Conservation (phyloP, 2,113 vertebrate species). For the Butorides virescens region DNA sequence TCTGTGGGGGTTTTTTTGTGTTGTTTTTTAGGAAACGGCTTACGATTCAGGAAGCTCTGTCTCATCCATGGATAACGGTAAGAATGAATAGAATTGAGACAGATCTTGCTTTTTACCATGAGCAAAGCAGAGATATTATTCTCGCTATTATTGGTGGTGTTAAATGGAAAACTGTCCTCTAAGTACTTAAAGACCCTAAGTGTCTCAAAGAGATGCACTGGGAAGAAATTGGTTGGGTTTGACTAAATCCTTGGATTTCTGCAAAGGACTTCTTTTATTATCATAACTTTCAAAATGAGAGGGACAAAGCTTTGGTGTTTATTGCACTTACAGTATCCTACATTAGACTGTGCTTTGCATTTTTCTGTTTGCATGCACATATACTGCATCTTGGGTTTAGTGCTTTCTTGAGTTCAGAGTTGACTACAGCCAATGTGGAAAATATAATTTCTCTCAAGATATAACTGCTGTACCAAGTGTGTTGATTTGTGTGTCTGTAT, state of each 20-base stretch:
- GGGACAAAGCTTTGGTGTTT: not conserved
- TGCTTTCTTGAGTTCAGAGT: not conserved
- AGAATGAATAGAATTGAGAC: not conserved
- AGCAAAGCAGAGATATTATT: not conserved
- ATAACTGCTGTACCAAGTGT: not conserved
- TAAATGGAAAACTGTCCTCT: not conserved
- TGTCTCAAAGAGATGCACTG: not conserved
- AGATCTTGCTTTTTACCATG: not conserved
- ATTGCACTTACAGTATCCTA: not conserved
- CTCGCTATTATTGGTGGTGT: not conserved
- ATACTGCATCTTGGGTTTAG: not conserved
- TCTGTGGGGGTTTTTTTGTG: not conserved
- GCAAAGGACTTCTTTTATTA: not conserved
- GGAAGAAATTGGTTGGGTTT: not conserved
- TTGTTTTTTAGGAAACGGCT: slow-evolving; percentile 85
- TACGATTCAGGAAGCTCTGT: slow-evolving; percentile 88
- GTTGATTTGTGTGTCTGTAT: not conserved
- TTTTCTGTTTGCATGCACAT: slow-evolving; percentile 3
- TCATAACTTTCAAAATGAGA: not conserved
- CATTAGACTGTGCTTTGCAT: not conserved
- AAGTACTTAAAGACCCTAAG: not conserved
- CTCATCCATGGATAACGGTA: slow-evolving; percentile 96
- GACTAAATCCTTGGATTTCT: not conserved
- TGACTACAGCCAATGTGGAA: not conserved
- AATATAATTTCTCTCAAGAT: not conserved